phyloP scores from a whole-genome alignment of 2,888 invertebrate genomes.

The Pachliopta kotzebuea region DNA sequence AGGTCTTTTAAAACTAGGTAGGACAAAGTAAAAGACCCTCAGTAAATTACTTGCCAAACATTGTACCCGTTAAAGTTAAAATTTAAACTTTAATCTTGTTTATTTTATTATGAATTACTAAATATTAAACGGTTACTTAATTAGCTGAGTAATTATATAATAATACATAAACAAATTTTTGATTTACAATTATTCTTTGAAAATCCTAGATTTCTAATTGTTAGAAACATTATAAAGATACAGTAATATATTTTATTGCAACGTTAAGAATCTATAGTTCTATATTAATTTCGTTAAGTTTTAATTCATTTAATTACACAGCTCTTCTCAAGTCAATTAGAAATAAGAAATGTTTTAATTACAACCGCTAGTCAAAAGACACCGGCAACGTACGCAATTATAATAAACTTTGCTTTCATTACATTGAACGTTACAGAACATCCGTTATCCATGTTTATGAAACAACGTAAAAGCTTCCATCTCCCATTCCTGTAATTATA shows the following conservation, averaged over 20 bases:
- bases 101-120: too few species aligned
- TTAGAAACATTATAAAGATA: neutral
- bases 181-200: too few species aligned
- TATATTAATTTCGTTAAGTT: conserved; percentile 15
- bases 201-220: too few species aligned
- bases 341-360: conserved; percentile 21
- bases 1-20: neutral
- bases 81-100: too few species aligned
- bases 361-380: conserved; percentile 15
- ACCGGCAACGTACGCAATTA: conserved; percentile 14
- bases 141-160: too few species aligned
- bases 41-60: too few species aligned
- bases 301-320: conserved; percentile 24
- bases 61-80: too few species aligned
- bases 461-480: conserved; percentile 1
- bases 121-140: too few species aligned
- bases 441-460: conserved; percentile 4
- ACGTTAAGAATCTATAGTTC: conserved; percentile 21
- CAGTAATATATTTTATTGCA: neutral
- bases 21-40: too few species aligned
- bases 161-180: too few species aligned
- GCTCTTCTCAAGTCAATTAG: conserved; percentile 12
- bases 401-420: conserved; percentile 26
- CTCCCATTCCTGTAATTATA: neutral
- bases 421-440: conserved; percentile 1